Evolutionary conservation across 92 coral and sea anemone genomes (phyloP).

Genomic region (Parazoanthus atlanticus): DNA sequence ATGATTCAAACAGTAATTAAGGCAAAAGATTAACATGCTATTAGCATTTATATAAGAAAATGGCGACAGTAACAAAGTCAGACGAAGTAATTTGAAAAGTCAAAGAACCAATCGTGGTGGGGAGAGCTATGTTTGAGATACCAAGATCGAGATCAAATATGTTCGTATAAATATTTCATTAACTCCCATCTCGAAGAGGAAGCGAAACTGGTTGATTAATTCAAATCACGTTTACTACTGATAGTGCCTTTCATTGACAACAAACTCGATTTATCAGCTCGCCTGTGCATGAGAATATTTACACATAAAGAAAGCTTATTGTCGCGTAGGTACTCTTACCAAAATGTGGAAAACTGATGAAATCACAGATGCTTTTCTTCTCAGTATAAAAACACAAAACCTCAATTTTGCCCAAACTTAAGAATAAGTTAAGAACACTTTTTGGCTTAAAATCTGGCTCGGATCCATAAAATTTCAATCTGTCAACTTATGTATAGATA

Average conservation of each 20-base stretch:
- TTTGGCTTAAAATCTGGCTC: too few relatives aligned
- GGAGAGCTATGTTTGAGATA: not conserved
- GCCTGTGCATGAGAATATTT: too few relatives aligned
- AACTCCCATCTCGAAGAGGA: not conserved
- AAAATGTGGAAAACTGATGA: too few relatives aligned
- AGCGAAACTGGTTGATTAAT: slow-evolving; percentile 4
- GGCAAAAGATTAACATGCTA: not conserved
- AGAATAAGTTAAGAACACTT: too few relatives aligned
- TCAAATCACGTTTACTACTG: slow-evolving; percentile 15
- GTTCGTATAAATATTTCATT: not conserved
- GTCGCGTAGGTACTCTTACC: too few relatives aligned
- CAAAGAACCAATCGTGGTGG: not conserved
- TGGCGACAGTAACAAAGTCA: not conserved
- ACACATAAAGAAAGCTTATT: too few relatives aligned
- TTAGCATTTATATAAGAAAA: not conserved
- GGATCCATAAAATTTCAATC: too few relatives aligned
- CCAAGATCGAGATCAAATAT: not conserved
- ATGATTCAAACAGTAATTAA: not conserved
- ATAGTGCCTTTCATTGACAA: not conserved
- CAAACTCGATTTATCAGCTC: slow-evolving; percentile 2
- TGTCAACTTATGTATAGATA: too few relatives aligned
- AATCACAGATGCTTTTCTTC: too few relatives aligned
- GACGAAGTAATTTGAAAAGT: not conserved
- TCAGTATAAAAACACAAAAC: too few relatives aligned
- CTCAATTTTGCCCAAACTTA: too few relatives aligned